Evolutionary conservation across 2,888 invertebrate genomes (phyloP), one percentile per base, ranked within the genome.

Genomic region (Acronicta leporina): DNA sequence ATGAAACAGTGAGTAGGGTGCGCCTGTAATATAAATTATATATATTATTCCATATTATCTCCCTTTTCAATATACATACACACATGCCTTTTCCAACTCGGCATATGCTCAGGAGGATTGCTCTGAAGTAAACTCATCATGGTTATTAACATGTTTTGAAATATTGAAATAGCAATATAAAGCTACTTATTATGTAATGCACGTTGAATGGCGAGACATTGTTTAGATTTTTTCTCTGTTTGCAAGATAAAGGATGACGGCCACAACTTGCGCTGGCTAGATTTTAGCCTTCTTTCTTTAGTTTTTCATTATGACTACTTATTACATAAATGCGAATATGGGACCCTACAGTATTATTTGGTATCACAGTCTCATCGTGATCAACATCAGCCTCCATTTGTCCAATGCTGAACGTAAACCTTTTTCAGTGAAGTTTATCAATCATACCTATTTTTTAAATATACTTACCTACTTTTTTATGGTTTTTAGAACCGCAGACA

Each of bases 1-100:
- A 90, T 90, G 90, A 90, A 90, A 90, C 85, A 81, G 79, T 83
- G 83, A 89, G 88, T 83, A 84, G 75, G 82, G 84, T 79, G 77
- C 75, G 76, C 81, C 82, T 78, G 85, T 38, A 38, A 38, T 83
- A 88, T 87, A 89, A 87, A 87, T 90, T 87, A 89, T 20, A 89
- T 20, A 20, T 20, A 20, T 89, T 84, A 85, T 86, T 81, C 75
- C 81, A 81, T 84, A 85, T 83, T 80, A 85, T 84, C 80, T 83
- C 72, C 75, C 75, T 75, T 75, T 77, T 75, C 58, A 59, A 68
- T 71, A 74, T 74, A 74, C 64, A 74, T 76, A 79, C 72, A 79
- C 72, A 76, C 73, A 75, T 80, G 78, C 77, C 79, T 83, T 82
- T 84, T 86, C 82, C 79, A 71, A 72, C 70, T 76, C 72, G 60